Evolutionary conservation across 1,140 invertebrate genomes (phyloP).

Genomic region (Holotrichia oblita): DNA sequence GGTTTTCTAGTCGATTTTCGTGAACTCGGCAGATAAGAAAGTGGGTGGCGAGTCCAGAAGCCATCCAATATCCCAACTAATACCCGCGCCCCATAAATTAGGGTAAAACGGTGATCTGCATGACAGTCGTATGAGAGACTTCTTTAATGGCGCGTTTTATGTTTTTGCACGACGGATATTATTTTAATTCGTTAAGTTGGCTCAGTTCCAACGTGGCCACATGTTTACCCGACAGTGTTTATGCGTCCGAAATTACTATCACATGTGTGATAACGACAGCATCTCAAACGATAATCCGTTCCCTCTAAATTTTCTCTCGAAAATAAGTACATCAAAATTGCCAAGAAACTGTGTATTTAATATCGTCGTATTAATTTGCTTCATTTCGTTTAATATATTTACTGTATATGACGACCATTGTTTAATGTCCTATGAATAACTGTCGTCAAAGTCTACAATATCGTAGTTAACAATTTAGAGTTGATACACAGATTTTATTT

Average conservation of each 20-base stretch:
- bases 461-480: too few relatives aligned
- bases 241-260: slow-evolving; percentile 48
- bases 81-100: slow-evolving; percentile 47
- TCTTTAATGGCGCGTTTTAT: slow-evolving; percentile 62
- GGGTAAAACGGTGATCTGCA: slow-evolving; percentile 45
- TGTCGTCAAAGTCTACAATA: too few relatives aligned
- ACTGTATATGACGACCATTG: background rate
- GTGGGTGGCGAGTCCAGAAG: slow-evolving; percentile 39
- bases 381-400: background rate
- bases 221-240: slow-evolving; percentile 54
- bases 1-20: slow-evolving; percentile 38
- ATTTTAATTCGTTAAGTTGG: slow-evolving; percentile 61
- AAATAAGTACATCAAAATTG: slow-evolving; percentile 20
- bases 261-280: slow-evolving; percentile 53
- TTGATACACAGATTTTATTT: too few relatives aligned
- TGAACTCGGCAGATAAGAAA: slow-evolving; percentile 31
- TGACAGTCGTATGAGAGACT: slow-evolving; percentile 54
- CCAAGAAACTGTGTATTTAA: background rate
- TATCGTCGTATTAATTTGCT: background rate
- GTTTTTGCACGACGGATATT: slow-evolving; percentile 61
- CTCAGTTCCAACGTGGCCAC: slow-evolving; percentile 55
- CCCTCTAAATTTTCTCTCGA: slow-evolving; percentile 24
- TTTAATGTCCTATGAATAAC: too few relatives aligned
- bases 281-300: slow-evolving; percentile 32
- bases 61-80: slow-evolving; percentile 38